Base-by-base conservation (phyloP, 2,888 invertebrate genomes). In the Trichopria drosophilae region DNA sequence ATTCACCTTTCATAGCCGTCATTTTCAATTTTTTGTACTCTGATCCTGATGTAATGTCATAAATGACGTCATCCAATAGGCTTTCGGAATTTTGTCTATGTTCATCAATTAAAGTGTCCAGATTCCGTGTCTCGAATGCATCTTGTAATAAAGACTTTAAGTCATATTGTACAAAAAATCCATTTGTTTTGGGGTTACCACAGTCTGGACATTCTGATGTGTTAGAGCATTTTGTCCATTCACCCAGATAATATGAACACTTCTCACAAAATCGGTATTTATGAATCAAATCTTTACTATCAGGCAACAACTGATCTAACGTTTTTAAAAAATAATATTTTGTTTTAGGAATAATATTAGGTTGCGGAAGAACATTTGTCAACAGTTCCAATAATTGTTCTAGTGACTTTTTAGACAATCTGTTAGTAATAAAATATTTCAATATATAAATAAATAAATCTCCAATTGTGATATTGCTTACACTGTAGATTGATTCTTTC, bases 191-290 rank as follows among this genome's bases (percentile, higher is more conserved):
- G 4, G 2, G 7, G 22, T 31, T 49, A 18, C 13, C 15, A 29
- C 32, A 44, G 22, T 18, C 26, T n/a, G 10, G 12, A 15, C n/a
- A 28, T 24, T n/a, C n/a, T 26, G 28, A 5, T 32, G 24, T 6
- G 10, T 13, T 6, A 9, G 2, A 1, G 28, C 9, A 1, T 12
- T 12, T n/a, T 7, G 2, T 34, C 15, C 18, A 37, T 12, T 16
- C 12, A 4, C 50, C 36, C 31, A 35, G 26, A 35, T 50, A 47
- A n/a, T 39, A 12, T 6, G 19, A 19, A 31, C 53, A 53, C 9
- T 26, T 10, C 15, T 53, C 40, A 39, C 56, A 56, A 12, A 56
- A n/a, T 43, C 26, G 19, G 15, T 53, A 44, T 35, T 36, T 53
- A 18, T 23, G 39, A 10, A 53, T 31, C 6, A 42, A 13, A 1